Conservation (phyloP, 1,140 invertebrate genomes). For the Colletes latitarsis region DNA sequence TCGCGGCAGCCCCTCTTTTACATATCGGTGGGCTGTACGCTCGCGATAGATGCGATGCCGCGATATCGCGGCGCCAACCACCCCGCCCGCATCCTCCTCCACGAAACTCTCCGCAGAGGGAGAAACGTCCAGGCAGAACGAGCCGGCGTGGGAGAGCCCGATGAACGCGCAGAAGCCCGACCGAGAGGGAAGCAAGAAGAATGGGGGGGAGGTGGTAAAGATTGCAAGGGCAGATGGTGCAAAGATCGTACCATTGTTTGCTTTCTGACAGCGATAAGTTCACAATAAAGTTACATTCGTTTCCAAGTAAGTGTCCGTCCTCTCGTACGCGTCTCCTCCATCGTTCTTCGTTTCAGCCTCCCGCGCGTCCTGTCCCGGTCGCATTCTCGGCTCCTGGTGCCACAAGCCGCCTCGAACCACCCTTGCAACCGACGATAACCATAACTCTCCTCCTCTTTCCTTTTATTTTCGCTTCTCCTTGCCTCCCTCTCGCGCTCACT, state of each 20-base stretch:
- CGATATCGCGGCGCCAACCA: conserved; percentile 62
- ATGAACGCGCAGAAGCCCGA: neutral
- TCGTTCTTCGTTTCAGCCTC: conserved; percentile 47
- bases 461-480: conserved; percentile 35
- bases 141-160: neutral
- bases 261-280: conserved; percentile 80
- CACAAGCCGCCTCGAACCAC: conserved; percentile 34
- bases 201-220: conserved; percentile 58
- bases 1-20: conserved; percentile 54
- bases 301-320: conserved; percentile 71
- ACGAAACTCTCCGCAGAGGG: neutral
- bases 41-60: conserved; percentile 63
- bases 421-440: conserved; percentile 58
- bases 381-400: conserved; percentile 11
- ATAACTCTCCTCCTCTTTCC: conserved; percentile 60
- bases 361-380: conserved; percentile 35
- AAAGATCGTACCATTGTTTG: conserved; percentile 79
- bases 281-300: conserved; percentile 79
- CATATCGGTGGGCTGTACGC: conserved; percentile 60
- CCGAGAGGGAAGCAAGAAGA: conserved; percentile 4
- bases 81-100: conserved; percentile 22
- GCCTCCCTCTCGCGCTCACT: conserved; percentile 32
- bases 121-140: neutral
- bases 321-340: conserved; percentile 60
- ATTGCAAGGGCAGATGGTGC: conserved; percentile 73